Evolutionary conservation across 92 coral and sea anemone species (phyloP), one percentile per base, ranked within the genome.

Genomic region (Phenganax marumi): DNA sequence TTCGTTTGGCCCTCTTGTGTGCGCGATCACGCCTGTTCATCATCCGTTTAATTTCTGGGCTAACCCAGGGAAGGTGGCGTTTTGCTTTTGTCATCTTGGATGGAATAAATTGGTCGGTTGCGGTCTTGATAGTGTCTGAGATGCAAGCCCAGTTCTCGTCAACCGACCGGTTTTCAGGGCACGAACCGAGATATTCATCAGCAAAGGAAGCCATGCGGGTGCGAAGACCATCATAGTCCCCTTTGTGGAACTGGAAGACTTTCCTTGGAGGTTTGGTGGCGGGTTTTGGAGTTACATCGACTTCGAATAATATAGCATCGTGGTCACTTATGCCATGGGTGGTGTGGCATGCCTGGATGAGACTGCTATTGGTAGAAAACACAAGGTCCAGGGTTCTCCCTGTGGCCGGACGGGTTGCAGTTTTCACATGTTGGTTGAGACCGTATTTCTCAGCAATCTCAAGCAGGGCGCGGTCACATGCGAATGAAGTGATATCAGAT

Each of bases 31-130:
- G 43, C 43, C 43, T 33, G 43, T 33, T 33, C 43, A 33, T 33
- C 43, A 33, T 33, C 43, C 43, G 43, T 33, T 33, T 33, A 33
- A 33, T 33, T 33, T 33, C 43, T 33, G 43, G 43, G 43, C 43
- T 33, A 33, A 33, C 43, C 43, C 43, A 33, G 26, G 79, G 66
- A 46, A n/a, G 52, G 56, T 46, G 84, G 60, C 56, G 64, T 79
- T 47, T 82, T 70, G 50, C 90, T 85, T 10, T 81, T 87, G 81
- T 77, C 71, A 69, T 83, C 78, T 84, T 87, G 74, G 57, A 76
- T 75, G 21, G 84, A 47, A 53, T 87, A 87, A 62, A 33, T 43
- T 75, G 12, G 46, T 75, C 81, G 17, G 24, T 61, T 14, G 54
- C 58, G 18, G 8, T n/a, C 25, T 49, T 50, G 54, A 75, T 56